phyloP scores from a whole-genome alignment of 2,888 invertebrate genomes.

The Meteorus cinctellus region DNA sequence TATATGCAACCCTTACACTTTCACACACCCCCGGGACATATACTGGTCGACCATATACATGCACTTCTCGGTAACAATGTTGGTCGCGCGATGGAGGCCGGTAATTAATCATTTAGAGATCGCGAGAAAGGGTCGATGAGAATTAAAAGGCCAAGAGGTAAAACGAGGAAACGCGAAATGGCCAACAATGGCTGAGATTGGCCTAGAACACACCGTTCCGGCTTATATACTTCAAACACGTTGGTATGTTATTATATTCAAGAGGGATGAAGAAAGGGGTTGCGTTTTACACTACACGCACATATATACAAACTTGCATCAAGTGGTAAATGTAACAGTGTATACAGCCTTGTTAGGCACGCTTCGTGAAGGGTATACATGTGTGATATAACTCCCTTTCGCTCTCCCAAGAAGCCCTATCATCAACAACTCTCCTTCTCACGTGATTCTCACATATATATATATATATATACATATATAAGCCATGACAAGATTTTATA shows the following conservation, averaged over 20 bases:
- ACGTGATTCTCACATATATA: neutral
- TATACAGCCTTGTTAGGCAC: constrained; percentile 26
- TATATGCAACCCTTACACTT: constrained; percentile 21
- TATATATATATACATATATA: neutral
- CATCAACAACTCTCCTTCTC: constrained; percentile 44
- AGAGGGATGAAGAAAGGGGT: neutral
- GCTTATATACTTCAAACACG: constrained; percentile 29
- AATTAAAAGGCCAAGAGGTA: constrained; percentile 58
- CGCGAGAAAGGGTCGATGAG: constrained; percentile 47
- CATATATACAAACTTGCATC: neutral
- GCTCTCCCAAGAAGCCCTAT: constrained; percentile 65
- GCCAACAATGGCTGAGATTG: constrained; percentile 60
- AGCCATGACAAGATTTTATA: neutral
- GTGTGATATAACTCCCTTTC: constrained; percentile 43
- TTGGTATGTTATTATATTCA: constrained; percentile 9
- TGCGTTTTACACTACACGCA: constrained; percentile 4
- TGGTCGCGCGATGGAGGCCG: constrained; percentile 57
- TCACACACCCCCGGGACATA: neutral
- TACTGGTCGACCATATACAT: neutral
- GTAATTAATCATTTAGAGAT: constrained; percentile 70
- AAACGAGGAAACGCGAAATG: constrained; percentile 66
- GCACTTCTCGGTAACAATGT: constrained; percentile 23
- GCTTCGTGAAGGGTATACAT: neutral
- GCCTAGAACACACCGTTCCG: constrained; percentile 54
- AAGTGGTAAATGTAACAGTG: constrained; percentile 9